phyloP scores from a whole-genome alignment of 2,888 invertebrate species.

The Pasiphila rectangulata region DNA sequence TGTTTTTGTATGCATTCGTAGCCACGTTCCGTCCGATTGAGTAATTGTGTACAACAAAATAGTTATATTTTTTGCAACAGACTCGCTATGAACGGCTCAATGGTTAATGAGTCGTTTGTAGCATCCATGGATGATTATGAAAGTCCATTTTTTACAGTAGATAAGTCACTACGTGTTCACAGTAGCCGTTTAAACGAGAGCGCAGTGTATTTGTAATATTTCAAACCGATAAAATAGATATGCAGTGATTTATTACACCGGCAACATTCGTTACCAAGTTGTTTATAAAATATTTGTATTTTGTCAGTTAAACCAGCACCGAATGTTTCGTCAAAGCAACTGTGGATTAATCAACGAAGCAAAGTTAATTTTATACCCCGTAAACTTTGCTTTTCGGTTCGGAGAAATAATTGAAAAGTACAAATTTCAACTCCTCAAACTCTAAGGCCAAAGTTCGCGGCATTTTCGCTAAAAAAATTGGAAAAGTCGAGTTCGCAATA shows the following conservation, averaged over 20 bases:
- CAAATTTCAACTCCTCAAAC: constrained; percentile 48
- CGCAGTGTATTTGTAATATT: constrained; percentile 46
- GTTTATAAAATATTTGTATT: constrained; percentile 40
- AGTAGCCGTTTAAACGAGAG: constrained; percentile 48
- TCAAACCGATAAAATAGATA: constrained; percentile 46
- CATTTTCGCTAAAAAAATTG: constrained; percentile 58
- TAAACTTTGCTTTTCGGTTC: constrained; percentile 52
- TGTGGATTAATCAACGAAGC: constrained; percentile 49
- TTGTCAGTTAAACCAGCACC: constrained; percentile 39
- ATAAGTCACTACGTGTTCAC: constrained; percentile 48
- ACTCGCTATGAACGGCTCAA: constrained; percentile 10
- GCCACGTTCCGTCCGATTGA: no score
- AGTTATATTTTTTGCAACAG: neutral
- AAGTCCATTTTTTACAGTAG: constrained; percentile 45
- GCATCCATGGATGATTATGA: constrained; percentile 34
- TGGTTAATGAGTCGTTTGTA: no score
- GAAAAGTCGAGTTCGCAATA: constrained; percentile 46
- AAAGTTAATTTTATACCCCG: constrained; percentile 56
- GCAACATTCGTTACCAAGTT: constrained; percentile 40
- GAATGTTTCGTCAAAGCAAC: constrained; percentile 45
- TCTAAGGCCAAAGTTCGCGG: constrained; percentile 46
- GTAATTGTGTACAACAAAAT: no score
- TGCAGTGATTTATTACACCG: constrained; percentile 46
- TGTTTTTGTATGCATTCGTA: neutral
- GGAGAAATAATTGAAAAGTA: constrained; percentile 61